phyloP scores from a whole-genome alignment of 2,797 vertebrate genomes.

The Poecilia picta region DNA sequence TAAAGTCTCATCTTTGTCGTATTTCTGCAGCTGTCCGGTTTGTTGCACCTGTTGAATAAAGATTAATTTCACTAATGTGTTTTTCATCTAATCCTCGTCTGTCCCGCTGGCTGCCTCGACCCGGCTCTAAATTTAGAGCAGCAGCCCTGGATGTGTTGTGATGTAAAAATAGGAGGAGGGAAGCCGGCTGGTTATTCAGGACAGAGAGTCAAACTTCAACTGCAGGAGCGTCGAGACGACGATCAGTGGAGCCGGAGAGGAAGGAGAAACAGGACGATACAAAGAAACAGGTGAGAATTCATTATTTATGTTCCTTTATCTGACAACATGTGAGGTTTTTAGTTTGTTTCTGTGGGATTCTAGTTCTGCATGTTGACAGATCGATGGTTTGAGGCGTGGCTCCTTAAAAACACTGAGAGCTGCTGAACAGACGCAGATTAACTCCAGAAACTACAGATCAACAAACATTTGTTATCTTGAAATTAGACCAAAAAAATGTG shows the following conservation, averaged over 20 bases:
- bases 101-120: constrained; percentile 30
- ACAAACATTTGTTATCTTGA: no score
- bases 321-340: background rate
- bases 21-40: background rate
- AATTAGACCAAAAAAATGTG: no score
- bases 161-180: constrained; percentile 66
- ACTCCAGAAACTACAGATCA: background rate
- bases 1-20: background rate
- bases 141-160: constrained; percentile 43
- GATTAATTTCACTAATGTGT: constrained; percentile 25
- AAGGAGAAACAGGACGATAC: constrained; percentile 19
- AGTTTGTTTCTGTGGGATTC: no score
- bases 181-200: constrained; percentile 29
- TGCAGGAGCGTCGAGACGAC: constrained; percentile 1
- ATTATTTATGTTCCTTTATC: background rate
- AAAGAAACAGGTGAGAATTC: constrained; percentile 31
- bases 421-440: background rate
- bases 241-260: background rate
- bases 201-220: constrained; percentile 23
- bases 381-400: background rate
- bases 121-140: constrained; percentile 62
- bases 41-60: constrained; percentile 41
- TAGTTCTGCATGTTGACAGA: background rate
- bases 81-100: constrained; percentile 38
- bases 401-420: background rate